A percentile compares a stretch with the other conserved stretches of the same genome.
phyloP scores from a whole-genome alignment of 2,888 invertebrate species.

The Aphidoletes aphidimyza region DNA sequence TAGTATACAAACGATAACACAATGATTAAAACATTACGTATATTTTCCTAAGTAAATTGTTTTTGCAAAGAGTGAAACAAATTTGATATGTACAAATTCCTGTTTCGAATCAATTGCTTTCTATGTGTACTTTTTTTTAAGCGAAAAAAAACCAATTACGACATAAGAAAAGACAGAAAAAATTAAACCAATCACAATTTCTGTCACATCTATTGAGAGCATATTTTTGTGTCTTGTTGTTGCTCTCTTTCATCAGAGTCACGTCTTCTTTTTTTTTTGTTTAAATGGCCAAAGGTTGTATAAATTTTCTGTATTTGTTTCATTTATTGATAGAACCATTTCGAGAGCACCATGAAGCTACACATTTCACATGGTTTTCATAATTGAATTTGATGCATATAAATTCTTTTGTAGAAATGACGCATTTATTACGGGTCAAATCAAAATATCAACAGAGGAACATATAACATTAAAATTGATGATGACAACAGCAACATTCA shows the following conservation, averaged over 20 bases:
- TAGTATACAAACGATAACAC: background rate
- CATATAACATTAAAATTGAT: background rate
- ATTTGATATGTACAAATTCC: too few species aligned
- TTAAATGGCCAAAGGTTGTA: background rate
- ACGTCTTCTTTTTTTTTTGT: background rate
- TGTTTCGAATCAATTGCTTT: too few species aligned
- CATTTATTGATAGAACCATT: background rate
- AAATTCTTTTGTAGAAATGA: background rate
- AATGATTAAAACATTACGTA: too few species aligned
- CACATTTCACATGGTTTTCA: background rate
- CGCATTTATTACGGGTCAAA: constrained; percentile 7
- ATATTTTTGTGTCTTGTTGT: too few species aligned
- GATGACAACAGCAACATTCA: constrained; percentile 3
- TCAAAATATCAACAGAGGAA: background rate
- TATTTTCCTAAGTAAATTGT: too few species aligned
- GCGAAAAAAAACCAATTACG: too few species aligned
- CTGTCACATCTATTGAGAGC: too few species aligned
- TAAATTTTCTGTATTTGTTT: background rate
- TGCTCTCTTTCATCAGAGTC: background rate
- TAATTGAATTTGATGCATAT: constrained; percentile 30
- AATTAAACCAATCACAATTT: too few species aligned
- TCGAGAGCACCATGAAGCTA: background rate
- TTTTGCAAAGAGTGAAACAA: too few species aligned
- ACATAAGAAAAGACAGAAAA: too few species aligned
- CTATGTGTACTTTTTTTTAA: too few species aligned